Evolutionary conservation across 2,888 invertebrate species (phyloP), one percentile per base, ranked within the genome.

Genomic region (Cephus nigrinus): DNA sequence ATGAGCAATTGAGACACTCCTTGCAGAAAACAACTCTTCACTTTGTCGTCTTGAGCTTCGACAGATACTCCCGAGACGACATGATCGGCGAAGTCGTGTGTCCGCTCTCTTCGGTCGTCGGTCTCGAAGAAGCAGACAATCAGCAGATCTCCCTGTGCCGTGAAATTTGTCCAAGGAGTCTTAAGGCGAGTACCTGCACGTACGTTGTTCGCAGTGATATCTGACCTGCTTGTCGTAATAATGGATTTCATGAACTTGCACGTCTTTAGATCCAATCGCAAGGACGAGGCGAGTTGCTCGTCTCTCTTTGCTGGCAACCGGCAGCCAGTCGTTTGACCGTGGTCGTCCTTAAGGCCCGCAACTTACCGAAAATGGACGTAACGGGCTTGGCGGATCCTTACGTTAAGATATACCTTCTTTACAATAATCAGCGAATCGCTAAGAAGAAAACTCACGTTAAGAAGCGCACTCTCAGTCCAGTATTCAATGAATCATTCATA

Each of bases 401-500:
- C 92, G 99, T 99, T 75, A 99, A 99, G 92, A 97, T 99, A 92
- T 99, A 99, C 92, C 94, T 99, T 86, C 93, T 98, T 77, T 98
- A 97, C 93, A 98, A 99, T 92, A 97, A 98, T n/a, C 98, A 99
- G 91, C 95, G 99, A 83, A 97, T 99, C 87, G 98, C 98, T 75
- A 99, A 99, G 94, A 99, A 99, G 94, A 99, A 99, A 94, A 99
- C 99, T 0, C 99, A 99, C 92, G 98, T 99, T 75, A 99, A 99
- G 94, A 99, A 98, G 92, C 95, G 98, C 78, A 99, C 99, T 1
- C 93, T 98, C 86, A 98, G 98, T 93, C 99, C 99, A 0, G 98
- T 99, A 78, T 99, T 98, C 94, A 99, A 99, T 93, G 99, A 99
- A 93, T 98, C 98, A 76, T 99, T 99, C 92, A 97, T 98, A 77